Conservation (phyloP, 2,888 invertebrate genomes). For the Pinctada fucata region DNA sequence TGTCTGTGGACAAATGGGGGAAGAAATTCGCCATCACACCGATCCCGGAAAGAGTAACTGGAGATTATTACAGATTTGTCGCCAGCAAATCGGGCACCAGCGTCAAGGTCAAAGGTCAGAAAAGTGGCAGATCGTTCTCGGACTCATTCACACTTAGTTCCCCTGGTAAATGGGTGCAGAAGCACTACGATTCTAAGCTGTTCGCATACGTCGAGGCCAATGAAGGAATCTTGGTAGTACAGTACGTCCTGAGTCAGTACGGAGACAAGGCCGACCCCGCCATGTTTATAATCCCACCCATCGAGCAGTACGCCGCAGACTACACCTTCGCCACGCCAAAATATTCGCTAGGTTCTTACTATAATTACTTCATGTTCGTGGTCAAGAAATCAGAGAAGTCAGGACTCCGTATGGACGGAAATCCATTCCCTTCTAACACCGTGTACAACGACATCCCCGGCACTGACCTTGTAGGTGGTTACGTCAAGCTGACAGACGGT, state of each 20-base stretch:
- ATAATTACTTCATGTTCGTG: conserved; percentile 49
- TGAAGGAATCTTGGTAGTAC: conserved; percentile 55
- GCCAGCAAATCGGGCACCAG: neutral
- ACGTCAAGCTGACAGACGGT: conserved; percentile 40
- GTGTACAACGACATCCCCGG: conserved; percentile 39
- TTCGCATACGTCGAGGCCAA: conserved; percentile 44
- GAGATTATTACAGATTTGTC: conserved; percentile 10
- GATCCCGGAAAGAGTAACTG: conserved; percentile 53
- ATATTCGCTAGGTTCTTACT: conserved; percentile 45
- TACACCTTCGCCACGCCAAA: conserved; percentile 57
- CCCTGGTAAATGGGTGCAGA: conserved; percentile 31
- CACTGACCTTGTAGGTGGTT: conserved; percentile 41
- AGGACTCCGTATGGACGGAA: conserved; percentile 42
- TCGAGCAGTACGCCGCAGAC: conserved; percentile 53
- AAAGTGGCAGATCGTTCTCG: conserved; percentile 14
- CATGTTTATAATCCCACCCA: conserved; percentile 60
- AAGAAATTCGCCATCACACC: conserved; percentile 57
- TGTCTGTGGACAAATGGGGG: conserved; percentile 65
- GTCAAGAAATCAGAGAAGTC: conserved; percentile 36
- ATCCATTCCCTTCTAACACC: conserved; percentile 29
- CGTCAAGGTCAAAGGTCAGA: conserved; percentile 5
- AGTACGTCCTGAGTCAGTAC: conserved; percentile 59
- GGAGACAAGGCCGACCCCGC: conserved; percentile 61
- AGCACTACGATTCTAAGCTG: conserved; percentile 36
- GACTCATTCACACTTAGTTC: conserved; percentile 29